These are phyloP conservation scores for Antheraea assamensis DNA, from an alignment of 2,888 invertebrate genomes.

Conservation along the genomic window DNA sequence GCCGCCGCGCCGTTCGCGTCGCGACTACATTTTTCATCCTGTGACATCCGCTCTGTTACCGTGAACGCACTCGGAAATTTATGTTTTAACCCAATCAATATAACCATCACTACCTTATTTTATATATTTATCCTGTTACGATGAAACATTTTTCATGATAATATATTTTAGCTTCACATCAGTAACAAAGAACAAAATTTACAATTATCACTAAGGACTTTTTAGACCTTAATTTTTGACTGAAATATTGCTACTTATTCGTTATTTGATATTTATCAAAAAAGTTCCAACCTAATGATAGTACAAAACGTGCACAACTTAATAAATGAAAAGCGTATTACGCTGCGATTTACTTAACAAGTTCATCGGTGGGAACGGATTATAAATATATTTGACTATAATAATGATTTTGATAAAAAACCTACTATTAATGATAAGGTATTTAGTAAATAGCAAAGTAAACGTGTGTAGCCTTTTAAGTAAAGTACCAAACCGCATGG, in stretches of 20 bases:
- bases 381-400: slow-evolving; percentile 8
- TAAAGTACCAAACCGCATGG: no score
- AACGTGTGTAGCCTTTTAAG: no score
- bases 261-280: not conserved
- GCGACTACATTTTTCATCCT: slow-evolving; percentile 62
- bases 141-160: not conserved
- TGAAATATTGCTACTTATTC: not conserved
- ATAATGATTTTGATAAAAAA: not conserved
- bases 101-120: no score
- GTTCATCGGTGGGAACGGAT: not conserved
- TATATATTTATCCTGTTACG: not conserved
- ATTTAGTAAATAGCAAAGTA: no score
- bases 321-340: not conserved
- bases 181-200: not conserved
- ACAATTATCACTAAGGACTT: not conserved
- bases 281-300: not conserved
- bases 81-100: slow-evolving; percentile 38
- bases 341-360: slow-evolving; percentile 3
- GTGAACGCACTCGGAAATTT: slow-evolving; percentile 52
- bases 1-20: slow-evolving; percentile 27
- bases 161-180: slow-evolving; percentile 22
- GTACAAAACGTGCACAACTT: not conserved
- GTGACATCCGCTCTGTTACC: slow-evolving; percentile 57
- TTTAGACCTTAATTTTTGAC: not conserved
- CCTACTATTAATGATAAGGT: no score